These are phyloP conservation scores for Micropoecilia bifurca DNA, from an alignment of 2,797 vertebrate species.

Conservation along the genomic window DNA sequence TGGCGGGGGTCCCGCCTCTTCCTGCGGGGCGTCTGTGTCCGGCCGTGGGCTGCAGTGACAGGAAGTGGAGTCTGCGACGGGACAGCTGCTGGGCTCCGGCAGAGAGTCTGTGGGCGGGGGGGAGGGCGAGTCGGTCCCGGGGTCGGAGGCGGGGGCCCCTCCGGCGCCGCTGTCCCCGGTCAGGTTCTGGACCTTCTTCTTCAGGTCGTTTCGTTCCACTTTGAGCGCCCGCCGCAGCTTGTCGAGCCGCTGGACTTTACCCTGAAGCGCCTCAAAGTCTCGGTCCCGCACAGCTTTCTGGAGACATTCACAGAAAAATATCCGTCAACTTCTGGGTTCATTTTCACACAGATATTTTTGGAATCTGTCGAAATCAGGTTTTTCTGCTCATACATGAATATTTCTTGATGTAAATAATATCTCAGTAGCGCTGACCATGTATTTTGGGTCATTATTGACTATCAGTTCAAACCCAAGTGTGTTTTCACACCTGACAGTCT, in stretches of 20 bases:
- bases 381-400: background rate
- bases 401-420: background rate
- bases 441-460: background rate
- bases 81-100: slow-evolving; percentile 37
- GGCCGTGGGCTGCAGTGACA: slow-evolving; percentile 67
- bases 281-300: slow-evolving; percentile 94
- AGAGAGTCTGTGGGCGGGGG: slow-evolving; percentile 69
- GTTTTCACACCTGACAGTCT: too few species aligned
- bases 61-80: slow-evolving; percentile 23
- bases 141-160: slow-evolving; percentile 36
- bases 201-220: slow-evolving; percentile 95
- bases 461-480: too few species aligned
- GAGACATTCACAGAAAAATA: background rate
- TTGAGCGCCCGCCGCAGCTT: slow-evolving; percentile 95
- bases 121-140: slow-evolving; percentile 69
- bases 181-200: slow-evolving; percentile 93
- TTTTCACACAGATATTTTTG: background rate
- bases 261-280: slow-evolving; percentile 92
- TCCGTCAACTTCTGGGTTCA: background rate
- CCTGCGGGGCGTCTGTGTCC: slow-evolving; percentile 40
- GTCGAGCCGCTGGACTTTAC: slow-evolving; percentile 94
- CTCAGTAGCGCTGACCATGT: background rate
- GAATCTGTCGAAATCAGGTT: background rate
- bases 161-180: slow-evolving; percentile 66
- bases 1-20: slow-evolving; percentile 44